phyloP scores from a whole-genome alignment of 2,888 invertebrate species.

The Sinodicranocentrus sp. region DNA sequence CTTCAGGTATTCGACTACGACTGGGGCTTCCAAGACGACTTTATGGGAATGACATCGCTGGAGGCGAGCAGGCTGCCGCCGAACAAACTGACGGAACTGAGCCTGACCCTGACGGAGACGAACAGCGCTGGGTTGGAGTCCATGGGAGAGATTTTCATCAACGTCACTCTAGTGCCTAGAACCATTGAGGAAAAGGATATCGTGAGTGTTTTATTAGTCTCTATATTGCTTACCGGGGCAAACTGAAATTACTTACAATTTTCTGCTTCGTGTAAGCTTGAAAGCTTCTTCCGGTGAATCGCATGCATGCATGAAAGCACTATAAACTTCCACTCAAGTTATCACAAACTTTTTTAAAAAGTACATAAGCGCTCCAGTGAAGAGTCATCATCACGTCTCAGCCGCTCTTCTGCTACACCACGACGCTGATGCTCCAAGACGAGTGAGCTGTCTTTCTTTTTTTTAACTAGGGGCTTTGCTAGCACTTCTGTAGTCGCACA shows the following conservation, averaged over 20 bases:
- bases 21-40: slow-evolving; percentile 96
- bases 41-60: slow-evolving; percentile 94
- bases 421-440: background rate
- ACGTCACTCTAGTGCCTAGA: slow-evolving; percentile 92
- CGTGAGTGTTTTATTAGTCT: slow-evolving; percentile 81
- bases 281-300: too few relatives aligned
- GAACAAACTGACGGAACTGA: slow-evolving; percentile 84
- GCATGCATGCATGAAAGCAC: background rate
- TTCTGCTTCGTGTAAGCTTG: too few relatives aligned
- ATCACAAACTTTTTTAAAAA: background rate
- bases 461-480: too few relatives aligned
- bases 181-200: slow-evolving; percentile 97
- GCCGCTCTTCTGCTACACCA: background rate
- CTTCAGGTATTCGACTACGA: slow-evolving; percentile 96
- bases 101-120: slow-evolving; percentile 88
- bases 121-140: slow-evolving; percentile 65
- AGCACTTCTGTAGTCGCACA: background rate
- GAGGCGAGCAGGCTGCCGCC: slow-evolving; percentile 91
- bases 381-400: too few relatives aligned
- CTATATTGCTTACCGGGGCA: background rate
- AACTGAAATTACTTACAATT: background rate
- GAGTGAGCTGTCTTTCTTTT: background rate
- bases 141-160: slow-evolving; percentile 91
- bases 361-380: background rate
- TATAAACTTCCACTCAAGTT: background rate